phyloP scores from a whole-genome alignment of 1,140 invertebrate species.

The Drosophila lacteicornis region DNA sequence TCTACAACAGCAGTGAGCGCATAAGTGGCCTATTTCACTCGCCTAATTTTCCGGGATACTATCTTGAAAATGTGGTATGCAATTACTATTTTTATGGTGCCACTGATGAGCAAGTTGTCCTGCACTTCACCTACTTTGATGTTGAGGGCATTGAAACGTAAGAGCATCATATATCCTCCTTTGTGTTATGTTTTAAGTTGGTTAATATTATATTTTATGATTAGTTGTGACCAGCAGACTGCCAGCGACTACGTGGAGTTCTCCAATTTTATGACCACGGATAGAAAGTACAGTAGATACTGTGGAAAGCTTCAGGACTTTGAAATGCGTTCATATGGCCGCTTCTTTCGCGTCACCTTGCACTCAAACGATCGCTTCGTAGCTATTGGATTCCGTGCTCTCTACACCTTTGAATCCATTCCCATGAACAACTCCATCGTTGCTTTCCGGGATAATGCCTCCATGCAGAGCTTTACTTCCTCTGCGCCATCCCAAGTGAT shows the following conservation, averaged over 20 bases:
- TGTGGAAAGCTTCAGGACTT: conserved; percentile 93
- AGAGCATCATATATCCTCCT: conserved; percentile 82
- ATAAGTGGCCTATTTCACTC: conserved; percentile 94
- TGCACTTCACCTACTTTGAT: conserved; percentile 96
- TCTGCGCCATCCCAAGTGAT: background rate
- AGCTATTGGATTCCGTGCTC: conserved; percentile 96
- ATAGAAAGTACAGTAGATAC: conserved; percentile 93
- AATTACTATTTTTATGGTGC: conserved; percentile 97
- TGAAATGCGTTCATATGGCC: conserved; percentile 93
- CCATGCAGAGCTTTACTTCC: conserved; percentile 74
- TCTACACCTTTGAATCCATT: conserved; percentile 90
- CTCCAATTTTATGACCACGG: conserved; percentile 94
- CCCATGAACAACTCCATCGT: conserved; percentile 16
- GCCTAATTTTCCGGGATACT: conserved; percentile 96
- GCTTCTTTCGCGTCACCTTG: conserved; percentile 97
- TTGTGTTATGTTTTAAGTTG: background rate
- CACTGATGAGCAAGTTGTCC: conserved; percentile 91
- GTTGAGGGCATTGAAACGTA: conserved; percentile 96
- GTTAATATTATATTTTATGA: background rate
- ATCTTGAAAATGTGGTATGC: conserved; percentile 96
- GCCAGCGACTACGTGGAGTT: conserved; percentile 98
- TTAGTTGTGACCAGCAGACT: conserved; percentile 93
- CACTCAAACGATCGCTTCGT: conserved; percentile 96
- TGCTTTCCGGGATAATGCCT: conserved; percentile 71
- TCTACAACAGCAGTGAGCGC: conserved; percentile 91